Conservation (phyloP, 2,888 invertebrate genomes). For the Lasioglossum vierecki region DNA sequence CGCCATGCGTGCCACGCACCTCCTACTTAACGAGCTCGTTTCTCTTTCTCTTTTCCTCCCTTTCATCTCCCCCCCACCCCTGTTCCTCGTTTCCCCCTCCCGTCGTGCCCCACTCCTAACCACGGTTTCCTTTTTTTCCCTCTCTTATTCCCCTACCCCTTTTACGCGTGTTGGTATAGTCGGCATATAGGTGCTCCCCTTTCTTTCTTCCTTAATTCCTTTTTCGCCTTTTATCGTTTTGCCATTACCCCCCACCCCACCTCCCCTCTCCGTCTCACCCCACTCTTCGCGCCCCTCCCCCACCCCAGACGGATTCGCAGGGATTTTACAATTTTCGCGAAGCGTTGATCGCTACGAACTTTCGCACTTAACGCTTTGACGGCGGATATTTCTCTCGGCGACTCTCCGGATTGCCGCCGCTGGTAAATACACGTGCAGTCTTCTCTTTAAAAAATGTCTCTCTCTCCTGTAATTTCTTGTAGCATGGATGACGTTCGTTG, state of each 20-base stretch:
- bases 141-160: not conserved
- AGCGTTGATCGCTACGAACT: slow-evolving; percentile 4
- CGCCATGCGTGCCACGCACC: slow-evolving; percentile 82
- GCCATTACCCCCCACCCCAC: not conserved
- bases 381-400: not conserved
- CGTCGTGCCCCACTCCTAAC: not conserved
- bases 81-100: slow-evolving; percentile 13
- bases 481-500: too few species aligned
- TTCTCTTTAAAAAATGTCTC: not conserved
- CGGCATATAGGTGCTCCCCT: slow-evolving; percentile 1
- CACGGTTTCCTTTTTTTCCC: slow-evolving; percentile 9
- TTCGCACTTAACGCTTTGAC: not conserved
- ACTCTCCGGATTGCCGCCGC: not conserved
- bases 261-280: too few species aligned
- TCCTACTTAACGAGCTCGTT: slow-evolving; percentile 79
- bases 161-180: not conserved
- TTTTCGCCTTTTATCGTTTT: not conserved
- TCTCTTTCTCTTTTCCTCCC: slow-evolving; percentile 24
- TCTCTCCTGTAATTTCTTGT: too few species aligned
- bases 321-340: slow-evolving; percentile 21
- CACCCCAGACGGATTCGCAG: not conserved
- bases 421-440: not conserved
- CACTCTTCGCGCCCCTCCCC: not conserved
- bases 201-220: slow-evolving; percentile 24
- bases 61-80: slow-evolving; percentile 10